Evolutionary conservation across 2,113 vertebrate genomes (phyloP), one percentile per base, ranked within the genome.

Genomic region (Puma concolor): DNA sequence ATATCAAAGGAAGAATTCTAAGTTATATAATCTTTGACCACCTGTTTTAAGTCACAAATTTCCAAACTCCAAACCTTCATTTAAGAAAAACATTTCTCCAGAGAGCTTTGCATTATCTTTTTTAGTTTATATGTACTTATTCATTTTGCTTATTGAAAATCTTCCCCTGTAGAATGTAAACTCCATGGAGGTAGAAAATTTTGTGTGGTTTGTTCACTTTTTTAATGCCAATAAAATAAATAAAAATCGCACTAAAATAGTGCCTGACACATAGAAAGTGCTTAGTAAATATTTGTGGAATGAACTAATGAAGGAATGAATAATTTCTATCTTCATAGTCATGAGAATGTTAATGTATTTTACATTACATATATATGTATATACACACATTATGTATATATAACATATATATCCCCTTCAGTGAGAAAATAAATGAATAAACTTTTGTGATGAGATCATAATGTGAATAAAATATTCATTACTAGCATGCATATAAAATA

Each of bases 91-190:
- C 27, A 67, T 69, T 69, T 88, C 11, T n/a, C 4, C 6, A 29
- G 15, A 69, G 36, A 57, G 9, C 16, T 94, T 90, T 66, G 50
- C 33, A 77, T 72, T 77, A 66, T 14, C 17, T 64, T 83, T 5
- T 74, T 82, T 77, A 44, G 19, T 41, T 92, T 94, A 38, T 54
- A n/a, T 57, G 67, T 88, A 84, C 31, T 54, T 77, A 94, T 7
- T 91, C 5, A 71, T 93, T 94, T 96, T 27, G 76, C 27, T 31
- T 89, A 67, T 57, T 48, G 29, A 95, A 72, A 91, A 54, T 48
- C 36, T 25, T 81, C 1, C 13, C 3, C 8, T n/a, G 10, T 66
- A 41, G 38, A 69, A 76, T 69, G 16, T 23, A 57, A 95, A 2
- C 10, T 54, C 27, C 31, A 21, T 69, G 3, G 6, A 4, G 25